phyloP scores from a whole-genome alignment of 2,888 invertebrate species.

The Temnothorax ravouxi region DNA sequence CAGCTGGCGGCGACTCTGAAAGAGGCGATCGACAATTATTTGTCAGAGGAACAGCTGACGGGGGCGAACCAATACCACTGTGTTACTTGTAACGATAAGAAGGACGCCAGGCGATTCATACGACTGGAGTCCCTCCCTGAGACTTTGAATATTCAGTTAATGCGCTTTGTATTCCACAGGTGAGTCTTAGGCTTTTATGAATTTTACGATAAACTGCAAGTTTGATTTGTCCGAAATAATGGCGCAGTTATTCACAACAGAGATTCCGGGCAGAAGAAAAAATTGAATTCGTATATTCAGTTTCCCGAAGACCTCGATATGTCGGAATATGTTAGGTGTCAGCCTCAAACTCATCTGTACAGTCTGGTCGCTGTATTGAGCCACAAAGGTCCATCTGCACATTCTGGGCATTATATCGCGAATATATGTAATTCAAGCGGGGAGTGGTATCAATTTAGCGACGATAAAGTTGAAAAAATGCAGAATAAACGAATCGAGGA shows the following conservation, averaged over 20 bases:
- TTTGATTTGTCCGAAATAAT: background rate
- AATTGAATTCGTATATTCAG: constrained; percentile 88
- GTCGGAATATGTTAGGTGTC: constrained; percentile 86
- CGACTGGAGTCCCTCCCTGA: constrained; percentile 88
- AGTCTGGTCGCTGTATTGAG: constrained; percentile 89
- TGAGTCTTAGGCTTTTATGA: constrained; percentile 75
- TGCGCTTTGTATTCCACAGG: constrained; percentile 89
- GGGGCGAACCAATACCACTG: constrained; percentile 89
- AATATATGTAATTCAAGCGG: constrained; percentile 86
- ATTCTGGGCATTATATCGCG: constrained; percentile 90
- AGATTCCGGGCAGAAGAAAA: constrained; percentile 88
- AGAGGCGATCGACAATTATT: constrained; percentile 88
- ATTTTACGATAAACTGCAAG: background rate
- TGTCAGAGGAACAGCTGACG: constrained; percentile 88
- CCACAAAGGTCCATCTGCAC: constrained; percentile 89
- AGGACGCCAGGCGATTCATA: constrained; percentile 88
- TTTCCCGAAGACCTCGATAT: constrained; percentile 89
- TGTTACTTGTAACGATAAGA: constrained; percentile 87
- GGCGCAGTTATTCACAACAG: constrained; percentile 80
- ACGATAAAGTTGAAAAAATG: constrained; percentile 87
- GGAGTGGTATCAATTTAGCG: constrained; percentile 90
- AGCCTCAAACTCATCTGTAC: constrained; percentile 86
- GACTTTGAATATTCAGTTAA: constrained; percentile 88
- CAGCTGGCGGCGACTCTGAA: constrained; percentile 87
- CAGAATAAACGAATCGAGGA: constrained; percentile 85